Percentiles rank a stretch among this genome's conserved stretches.
These are phyloP conservation scores for Fregetta grallaria DNA, from an alignment of 2,113 vertebrate species.

Conservation along the genomic window DNA sequence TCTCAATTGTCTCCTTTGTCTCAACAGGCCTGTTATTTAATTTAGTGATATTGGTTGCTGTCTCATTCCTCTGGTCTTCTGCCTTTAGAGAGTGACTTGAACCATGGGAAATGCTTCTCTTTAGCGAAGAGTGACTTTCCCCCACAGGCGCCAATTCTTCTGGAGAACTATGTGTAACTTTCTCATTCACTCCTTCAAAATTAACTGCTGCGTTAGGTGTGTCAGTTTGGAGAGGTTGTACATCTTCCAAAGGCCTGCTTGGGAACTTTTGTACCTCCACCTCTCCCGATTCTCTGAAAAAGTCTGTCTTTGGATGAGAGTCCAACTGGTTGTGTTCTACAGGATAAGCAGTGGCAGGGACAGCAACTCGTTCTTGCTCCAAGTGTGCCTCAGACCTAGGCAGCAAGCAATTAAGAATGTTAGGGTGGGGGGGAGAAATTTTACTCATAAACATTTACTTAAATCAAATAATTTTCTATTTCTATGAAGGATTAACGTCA, in stretches of 20 bases:
- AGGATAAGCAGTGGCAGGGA: slow-evolving; percentile 73
- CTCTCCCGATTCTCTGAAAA: slow-evolving; percentile 84
- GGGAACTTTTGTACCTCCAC: slow-evolving; percentile 77
- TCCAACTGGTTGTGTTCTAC: slow-evolving; percentile 84
- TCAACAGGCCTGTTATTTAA: slow-evolving; percentile 65
- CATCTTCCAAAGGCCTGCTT: slow-evolving; percentile 81
- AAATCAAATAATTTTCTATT: neutral
- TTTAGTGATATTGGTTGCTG: slow-evolving; percentile 72
- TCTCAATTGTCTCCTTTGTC: slow-evolving; percentile 81
- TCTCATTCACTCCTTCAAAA: slow-evolving; percentile 79
- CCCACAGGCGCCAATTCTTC: slow-evolving; percentile 78
- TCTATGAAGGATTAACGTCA: neutral
- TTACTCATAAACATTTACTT: neutral
- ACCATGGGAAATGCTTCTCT: slow-evolving; percentile 89
- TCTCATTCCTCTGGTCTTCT: slow-evolving; percentile 87
- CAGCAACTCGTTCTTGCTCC: slow-evolving; percentile 70
- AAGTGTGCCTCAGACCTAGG: slow-evolving; percentile 69
- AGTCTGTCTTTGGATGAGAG: slow-evolving; percentile 81
- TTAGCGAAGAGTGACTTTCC: slow-evolving; percentile 81
- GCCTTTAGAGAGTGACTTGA: slow-evolving; percentile 86
- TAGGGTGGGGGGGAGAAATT: neutral
- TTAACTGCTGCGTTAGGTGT: slow-evolving; percentile 61
- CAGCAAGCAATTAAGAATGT: neutral
- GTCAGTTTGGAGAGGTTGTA: slow-evolving; percentile 75
- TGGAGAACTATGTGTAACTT: slow-evolving; percentile 66